These are phyloP conservation scores for Zonitis immaculata DNA, from an alignment of 2,888 invertebrate species.

Conservation along the genomic window DNA sequence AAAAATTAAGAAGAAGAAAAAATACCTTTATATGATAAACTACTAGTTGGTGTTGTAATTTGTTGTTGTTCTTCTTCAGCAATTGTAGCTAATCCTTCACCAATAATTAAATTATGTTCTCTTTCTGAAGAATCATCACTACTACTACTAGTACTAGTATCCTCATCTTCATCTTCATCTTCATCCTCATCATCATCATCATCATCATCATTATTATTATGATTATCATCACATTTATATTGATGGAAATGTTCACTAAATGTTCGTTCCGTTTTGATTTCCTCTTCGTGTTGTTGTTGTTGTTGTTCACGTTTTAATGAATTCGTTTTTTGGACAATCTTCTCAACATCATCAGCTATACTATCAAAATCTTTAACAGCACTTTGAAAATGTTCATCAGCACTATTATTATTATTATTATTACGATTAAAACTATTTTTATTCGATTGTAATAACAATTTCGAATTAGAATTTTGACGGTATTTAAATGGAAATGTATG, in stretches of 20 bases:
- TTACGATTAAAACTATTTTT: slow-evolving; percentile 33
- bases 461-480: background rate
- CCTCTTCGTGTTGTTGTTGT: too few relatives aligned
- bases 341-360: slow-evolving; percentile 44
- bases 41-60: slow-evolving; percentile 30
- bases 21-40: slow-evolving; percentile 19
- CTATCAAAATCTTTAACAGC: slow-evolving; percentile 45
- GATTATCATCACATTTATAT: slow-evolving; percentile 8
- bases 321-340: slow-evolving; percentile 32
- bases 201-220: slow-evolving; percentile 17
- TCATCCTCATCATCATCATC: slow-evolving; percentile 18
- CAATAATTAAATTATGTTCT: slow-evolving; percentile 35
- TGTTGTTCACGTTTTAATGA: slow-evolving; percentile 23
- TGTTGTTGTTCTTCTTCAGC: slow-evolving; percentile 42
- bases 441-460: slow-evolving; percentile 18
- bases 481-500: background rate
- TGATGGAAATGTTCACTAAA: slow-evolving; percentile 6
- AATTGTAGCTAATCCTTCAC: slow-evolving; percentile 46
- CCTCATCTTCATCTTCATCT: slow-evolving; percentile 24
- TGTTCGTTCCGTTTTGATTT: slow-evolving; percentile 23
- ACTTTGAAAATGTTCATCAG: slow-evolving; percentile 39
- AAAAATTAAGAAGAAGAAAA: too few relatives aligned
- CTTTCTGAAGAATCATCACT: slow-evolving; percentile 34
- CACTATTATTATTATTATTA: slow-evolving; percentile 48
- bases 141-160: slow-evolving; percentile 29